Conservation (phyloP, 2,113 vertebrate genomes). For the Noctilio leporinus region DNA sequence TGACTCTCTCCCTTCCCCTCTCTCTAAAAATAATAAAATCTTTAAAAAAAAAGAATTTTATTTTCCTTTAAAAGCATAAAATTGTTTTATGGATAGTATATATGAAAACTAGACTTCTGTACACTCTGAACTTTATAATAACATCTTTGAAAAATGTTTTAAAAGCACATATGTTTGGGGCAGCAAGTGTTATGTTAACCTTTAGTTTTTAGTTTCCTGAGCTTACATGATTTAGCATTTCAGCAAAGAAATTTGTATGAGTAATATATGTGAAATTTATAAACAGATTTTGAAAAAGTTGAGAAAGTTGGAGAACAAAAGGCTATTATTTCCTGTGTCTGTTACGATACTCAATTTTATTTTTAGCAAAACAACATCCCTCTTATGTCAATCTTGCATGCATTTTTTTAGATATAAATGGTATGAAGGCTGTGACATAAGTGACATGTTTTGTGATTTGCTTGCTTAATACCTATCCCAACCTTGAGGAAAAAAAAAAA, state of each 20-base stretch:
- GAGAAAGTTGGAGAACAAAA: background rate
- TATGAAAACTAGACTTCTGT: background rate
- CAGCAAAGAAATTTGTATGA: background rate
- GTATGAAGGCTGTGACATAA: background rate
- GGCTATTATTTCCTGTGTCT: background rate
- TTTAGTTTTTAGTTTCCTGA: slow-evolving; percentile 11
- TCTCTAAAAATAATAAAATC: too few species aligned
- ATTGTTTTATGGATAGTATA: background rate
- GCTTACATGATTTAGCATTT: background rate
- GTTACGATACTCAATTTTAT: background rate
- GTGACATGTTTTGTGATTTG: background rate
- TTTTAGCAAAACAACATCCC: background rate
- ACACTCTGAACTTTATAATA: background rate
- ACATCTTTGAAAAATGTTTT: slow-evolving; percentile 10
- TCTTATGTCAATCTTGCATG: background rate
- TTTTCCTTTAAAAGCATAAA: background rate
- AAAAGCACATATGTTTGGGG: background rate
- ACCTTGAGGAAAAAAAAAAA: background rate
- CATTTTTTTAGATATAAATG: too few species aligned
- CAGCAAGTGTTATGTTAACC: background rate
- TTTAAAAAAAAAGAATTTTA: too few species aligned
- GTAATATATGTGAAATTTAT: background rate
- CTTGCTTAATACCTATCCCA: background rate
- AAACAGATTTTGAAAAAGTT: background rate
- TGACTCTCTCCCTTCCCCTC: too few species aligned